Base-by-base conservation (phyloP, 2,888 invertebrate species). In the Glaucopsyche alexis region DNA sequence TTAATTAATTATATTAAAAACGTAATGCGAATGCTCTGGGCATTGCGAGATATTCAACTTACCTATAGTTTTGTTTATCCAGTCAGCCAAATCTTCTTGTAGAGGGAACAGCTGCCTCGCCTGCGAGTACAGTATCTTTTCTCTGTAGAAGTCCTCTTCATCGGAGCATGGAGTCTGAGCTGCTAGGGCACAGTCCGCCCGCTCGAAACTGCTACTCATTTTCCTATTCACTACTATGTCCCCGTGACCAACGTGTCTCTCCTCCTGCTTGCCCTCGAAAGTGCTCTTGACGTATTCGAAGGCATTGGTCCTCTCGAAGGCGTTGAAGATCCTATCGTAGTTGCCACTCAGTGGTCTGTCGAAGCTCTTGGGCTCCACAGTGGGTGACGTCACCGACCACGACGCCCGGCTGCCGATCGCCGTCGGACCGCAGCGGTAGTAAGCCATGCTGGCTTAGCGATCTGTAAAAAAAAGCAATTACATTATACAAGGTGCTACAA, bases 61-160 rank as follows among this genome's bases (percentile, higher is more conserved):
- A 97, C 97, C 96, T 78, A 97, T 93, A 73, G 95, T 96, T 85
- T 96, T 97, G 85, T 96, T 96, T 77, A 98, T 95, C 97, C 97
- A 98, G 80, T 97, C 97, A 8, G 97, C 96, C 73, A 97, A 90
- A 87, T 98, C 97, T 85, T 97, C 97, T 87, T 97, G 96, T 77
- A 97, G 91, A 0, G 97, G 97, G 81, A 96, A 95, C 81, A 97
- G 93, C 86, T 97, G 96, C 71, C 96, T 93, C 86, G 96, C 95
- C 88, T 97, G 97, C 76, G 96, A 95, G 82, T 95, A 95, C 82
- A 95, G 94, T 79, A 96, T 95, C 84, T 96, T 94, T 85, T 96
- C 96, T 81, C 96, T 94, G 85, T 95, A 96, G 81, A 94, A 95
- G 79, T 95, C 95, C 81, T 95, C 95, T 79, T 95, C 94, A 67